phyloP scores from a whole-genome alignment of 1,140 invertebrate genomes.

The Diprion similis region DNA sequence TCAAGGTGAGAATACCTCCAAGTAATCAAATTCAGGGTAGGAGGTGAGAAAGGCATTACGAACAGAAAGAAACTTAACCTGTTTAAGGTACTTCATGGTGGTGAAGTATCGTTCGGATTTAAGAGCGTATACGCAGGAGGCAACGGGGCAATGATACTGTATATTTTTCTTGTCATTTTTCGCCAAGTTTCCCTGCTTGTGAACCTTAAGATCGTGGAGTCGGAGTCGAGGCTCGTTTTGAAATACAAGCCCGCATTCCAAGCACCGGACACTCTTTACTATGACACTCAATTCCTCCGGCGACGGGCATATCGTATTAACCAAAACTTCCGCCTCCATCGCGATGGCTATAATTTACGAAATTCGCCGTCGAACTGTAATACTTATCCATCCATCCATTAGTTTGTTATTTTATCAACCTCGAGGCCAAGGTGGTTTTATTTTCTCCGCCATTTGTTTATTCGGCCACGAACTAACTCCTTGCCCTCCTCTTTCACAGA shows the following conservation, averaged over 20 bases:
- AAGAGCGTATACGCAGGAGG: slow-evolving; percentile 52
- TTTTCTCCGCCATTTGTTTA: slow-evolving; percentile 2
- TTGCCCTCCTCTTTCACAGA: too few relatives aligned
- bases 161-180: slow-evolving; percentile 46
- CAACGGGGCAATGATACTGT: slow-evolving; percentile 55
- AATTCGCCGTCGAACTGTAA: background rate
- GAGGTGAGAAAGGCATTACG: slow-evolving; percentile 8
- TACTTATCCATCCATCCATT: background rate
- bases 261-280: slow-evolving; percentile 52
- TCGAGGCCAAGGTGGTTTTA: background rate
- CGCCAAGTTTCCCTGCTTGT: slow-evolving; percentile 48
- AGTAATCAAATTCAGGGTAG: background rate
- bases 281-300: slow-evolving; percentile 53
- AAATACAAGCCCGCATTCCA: slow-evolving; percentile 51
- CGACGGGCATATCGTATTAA: slow-evolving; percentile 51
- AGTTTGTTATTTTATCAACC: background rate
- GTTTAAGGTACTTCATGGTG: slow-evolving; percentile 59
- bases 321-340: slow-evolving; percentile 7
- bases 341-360: background rate
- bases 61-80: slow-evolving; percentile 40
- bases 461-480: too few relatives aligned
- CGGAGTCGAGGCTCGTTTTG: slow-evolving; percentile 50
- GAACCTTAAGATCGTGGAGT: slow-evolving; percentile 55
- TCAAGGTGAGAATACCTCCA: background rate
- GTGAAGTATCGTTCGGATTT: slow-evolving; percentile 51